phyloP scores from a whole-genome alignment of 2,888 invertebrate genomes.

The Ectropis crepuscularia region DNA sequence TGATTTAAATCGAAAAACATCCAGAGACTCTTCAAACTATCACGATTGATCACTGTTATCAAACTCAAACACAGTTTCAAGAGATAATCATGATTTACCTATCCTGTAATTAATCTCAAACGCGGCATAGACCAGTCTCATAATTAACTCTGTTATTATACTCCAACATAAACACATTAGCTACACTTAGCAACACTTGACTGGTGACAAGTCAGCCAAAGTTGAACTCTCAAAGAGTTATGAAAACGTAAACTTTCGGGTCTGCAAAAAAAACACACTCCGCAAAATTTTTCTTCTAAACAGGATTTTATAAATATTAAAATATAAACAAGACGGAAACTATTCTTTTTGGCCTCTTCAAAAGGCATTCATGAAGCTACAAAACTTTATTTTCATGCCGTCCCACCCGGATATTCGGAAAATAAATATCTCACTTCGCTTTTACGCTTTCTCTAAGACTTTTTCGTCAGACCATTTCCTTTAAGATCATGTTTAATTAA shows the following conservation, averaged over 20 bases:
- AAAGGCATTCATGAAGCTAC: slow-evolving; percentile 57
- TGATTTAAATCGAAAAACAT: no score
- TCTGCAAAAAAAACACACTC: slow-evolving; percentile 68
- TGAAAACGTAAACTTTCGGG: slow-evolving; percentile 77
- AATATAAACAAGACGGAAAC: slow-evolving; percentile 68
- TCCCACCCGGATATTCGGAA: slow-evolving; percentile 36
- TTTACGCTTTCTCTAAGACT: slow-evolving; percentile 11
- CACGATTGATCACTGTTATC: no score
- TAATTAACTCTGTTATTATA: no score
- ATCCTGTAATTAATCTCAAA: no score
- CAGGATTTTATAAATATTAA: slow-evolving; percentile 76
- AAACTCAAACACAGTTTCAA: no score
- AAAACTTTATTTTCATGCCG: slow-evolving; percentile 45
- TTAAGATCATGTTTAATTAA: slow-evolving; percentile 24
- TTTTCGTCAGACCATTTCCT: slow-evolving; percentile 9
- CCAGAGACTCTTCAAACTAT: no score
- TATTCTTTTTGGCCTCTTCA: slow-evolving; percentile 62
- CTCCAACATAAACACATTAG: no score
- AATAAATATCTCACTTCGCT: slow-evolving; percentile 34
- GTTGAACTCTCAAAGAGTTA: slow-evolving; percentile 77
- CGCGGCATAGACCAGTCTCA: no score
- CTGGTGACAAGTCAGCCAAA: slow-evolving; percentile 67
- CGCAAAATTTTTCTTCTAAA: slow-evolving; percentile 68
- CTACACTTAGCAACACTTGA: slow-evolving; percentile 42
- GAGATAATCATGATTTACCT: no score